A percentile compares a stretch with the other conserved stretches of the same genome.
Evolutionary conservation across 2,113 vertebrate species (phyloP).

Genomic region (Montifringilla adamsi): DNA sequence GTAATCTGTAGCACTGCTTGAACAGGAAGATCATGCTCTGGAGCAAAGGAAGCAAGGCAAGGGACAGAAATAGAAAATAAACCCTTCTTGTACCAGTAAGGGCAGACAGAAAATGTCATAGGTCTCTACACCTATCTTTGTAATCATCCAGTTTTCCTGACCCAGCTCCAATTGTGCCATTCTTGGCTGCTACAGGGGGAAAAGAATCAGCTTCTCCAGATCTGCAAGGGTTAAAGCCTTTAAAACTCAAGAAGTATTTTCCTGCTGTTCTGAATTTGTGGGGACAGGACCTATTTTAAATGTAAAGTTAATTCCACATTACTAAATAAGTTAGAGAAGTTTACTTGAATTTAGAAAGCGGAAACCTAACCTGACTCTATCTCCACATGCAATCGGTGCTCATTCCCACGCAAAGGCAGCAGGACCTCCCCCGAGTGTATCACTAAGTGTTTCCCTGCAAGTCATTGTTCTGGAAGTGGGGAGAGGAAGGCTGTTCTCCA

Average conservation of each 20-base stretch:
- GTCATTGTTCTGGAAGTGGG: neutral
- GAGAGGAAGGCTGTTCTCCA: neutral
- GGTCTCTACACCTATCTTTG: neutral
- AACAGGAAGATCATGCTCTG: neutral
- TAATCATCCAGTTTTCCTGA: neutral
- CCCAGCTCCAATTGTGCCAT: neutral
- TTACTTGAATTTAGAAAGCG: conserved; percentile 10
- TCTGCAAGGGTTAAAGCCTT: neutral
- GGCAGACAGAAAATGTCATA: neutral
- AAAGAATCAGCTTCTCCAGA: neutral
- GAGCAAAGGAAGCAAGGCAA: neutral
- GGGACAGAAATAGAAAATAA: neutral
- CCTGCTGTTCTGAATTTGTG: neutral
- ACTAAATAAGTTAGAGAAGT: conserved; percentile 31
- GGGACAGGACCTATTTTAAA: neutral
- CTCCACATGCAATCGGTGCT: neutral
- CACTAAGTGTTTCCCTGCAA: neutral
- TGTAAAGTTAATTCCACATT: conserved; percentile 4
- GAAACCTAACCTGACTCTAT: conserved; percentile 16
- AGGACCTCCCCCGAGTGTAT: neutral
- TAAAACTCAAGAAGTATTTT: neutral
- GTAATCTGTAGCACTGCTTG: neutral
- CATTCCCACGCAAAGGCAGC: conserved; percentile 47
- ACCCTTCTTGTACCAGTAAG: neutral
- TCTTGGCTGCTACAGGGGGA: fast-evolving